Evolutionary conservation across 1,140 invertebrate genomes (phyloP).

Genomic region (Lycorma delicatula): DNA sequence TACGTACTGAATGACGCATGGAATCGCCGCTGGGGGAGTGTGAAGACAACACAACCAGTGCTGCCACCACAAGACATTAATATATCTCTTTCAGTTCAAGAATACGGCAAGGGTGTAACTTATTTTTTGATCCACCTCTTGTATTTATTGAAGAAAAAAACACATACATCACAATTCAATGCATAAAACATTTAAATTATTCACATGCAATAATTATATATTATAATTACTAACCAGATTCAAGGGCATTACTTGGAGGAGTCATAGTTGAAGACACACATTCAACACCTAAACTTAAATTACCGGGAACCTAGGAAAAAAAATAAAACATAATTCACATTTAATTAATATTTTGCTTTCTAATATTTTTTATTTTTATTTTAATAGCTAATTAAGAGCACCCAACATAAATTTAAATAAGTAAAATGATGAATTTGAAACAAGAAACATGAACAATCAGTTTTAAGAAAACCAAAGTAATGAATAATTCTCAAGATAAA

Average conservation of each 20-base stretch:
- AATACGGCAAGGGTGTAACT: neutral
- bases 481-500: neutral
- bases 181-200: neutral
- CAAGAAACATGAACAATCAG: neutral
- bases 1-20: too few species aligned
- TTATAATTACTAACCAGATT: conserved; percentile 16
- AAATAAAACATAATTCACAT: neutral
- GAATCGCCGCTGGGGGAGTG: too few species aligned
- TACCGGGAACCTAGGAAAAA: conserved; percentile 16
- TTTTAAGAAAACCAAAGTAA: conserved; percentile 1
- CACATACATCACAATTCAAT: neutral
- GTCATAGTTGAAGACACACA: conserved; percentile 21
- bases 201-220: neutral
- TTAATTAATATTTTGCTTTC: neutral
- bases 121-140: neutral
- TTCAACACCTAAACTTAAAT: conserved; percentile 18
- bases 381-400: neutral
- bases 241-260: conserved; percentile 14
- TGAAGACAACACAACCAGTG: too few species aligned
- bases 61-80: neutral
- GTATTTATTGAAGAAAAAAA: neutral
- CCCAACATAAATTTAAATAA: neutral
- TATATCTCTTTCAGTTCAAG: neutral
- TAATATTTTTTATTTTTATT: neutral
- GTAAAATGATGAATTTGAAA: neutral